phyloP scores from a whole-genome alignment of 2,888 invertebrate genomes.

The Crematogaster levior region DNA sequence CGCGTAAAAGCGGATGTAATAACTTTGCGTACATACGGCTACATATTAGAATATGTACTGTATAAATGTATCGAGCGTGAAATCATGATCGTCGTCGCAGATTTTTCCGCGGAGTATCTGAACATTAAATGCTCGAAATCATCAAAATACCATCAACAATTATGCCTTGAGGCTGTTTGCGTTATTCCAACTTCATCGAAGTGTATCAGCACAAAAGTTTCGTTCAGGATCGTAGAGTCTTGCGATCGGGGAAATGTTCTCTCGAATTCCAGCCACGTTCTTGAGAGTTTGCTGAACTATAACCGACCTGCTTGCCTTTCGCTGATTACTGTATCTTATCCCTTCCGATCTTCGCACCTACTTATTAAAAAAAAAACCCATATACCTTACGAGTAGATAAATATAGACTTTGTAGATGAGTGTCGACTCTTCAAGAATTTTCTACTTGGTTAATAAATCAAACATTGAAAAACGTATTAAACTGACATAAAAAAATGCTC shows the following conservation, averaged over 20 bases:
- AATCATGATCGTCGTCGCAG: not conserved
- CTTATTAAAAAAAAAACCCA: not conserved
- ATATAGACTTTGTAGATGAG: not conserved
- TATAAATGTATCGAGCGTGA: not conserved
- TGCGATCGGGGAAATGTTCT: not conserved
- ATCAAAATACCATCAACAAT: constrained; percentile 63
- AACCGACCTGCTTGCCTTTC: not conserved
- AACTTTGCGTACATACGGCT: constrained; percentile 47
- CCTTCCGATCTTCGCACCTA: not conserved
- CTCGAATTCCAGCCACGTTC: constrained; percentile 18
- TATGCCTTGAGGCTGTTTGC: constrained; percentile 30
- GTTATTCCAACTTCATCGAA: not conserved
- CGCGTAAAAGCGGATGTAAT: constrained; percentile 65
- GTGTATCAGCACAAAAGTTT: constrained; percentile 47
- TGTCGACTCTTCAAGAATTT: not conserved
- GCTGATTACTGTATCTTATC: not conserved
- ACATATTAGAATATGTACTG: not conserved
- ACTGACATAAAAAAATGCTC: not conserved
- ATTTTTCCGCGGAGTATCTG: not conserved
- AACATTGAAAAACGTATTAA: not conserved
- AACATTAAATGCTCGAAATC: constrained; percentile 39
- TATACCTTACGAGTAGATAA: not conserved
- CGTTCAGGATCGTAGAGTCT: not conserved
- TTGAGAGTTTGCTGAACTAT: constrained; percentile 14
- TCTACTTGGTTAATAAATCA: not conserved